Evolutionary conservation across 2,797 vertebrate species (phyloP).

Genomic region (Dryobates pubescens): DNA sequence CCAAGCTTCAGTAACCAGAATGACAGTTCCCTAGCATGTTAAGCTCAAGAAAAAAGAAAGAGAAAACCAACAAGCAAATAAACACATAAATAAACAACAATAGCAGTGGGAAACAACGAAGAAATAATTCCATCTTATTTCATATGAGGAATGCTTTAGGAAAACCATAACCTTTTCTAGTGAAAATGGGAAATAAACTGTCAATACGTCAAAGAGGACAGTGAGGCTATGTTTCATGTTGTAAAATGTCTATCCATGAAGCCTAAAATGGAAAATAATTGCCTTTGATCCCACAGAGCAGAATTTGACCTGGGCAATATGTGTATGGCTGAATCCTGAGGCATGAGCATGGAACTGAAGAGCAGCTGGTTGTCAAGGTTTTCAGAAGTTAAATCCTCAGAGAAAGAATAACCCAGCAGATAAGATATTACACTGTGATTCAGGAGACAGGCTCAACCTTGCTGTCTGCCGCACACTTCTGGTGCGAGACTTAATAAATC

Average conservation of each 20-base stretch:
- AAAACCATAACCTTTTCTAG: neutral
- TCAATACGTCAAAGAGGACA: neutral
- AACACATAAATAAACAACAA: neutral
- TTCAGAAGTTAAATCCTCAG: neutral
- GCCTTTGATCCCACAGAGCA: neutral
- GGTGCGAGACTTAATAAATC: neutral
- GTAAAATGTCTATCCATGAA: neutral
- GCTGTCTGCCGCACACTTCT: fast-evolving
- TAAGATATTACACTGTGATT: neutral
- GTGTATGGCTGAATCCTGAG: neutral
- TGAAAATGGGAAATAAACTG: neutral
- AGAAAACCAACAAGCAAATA: fast-evolving
- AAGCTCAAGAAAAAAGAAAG: neutral
- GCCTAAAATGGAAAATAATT: neutral
- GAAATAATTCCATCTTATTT: neutral
- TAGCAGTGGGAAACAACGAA: fast-evolving
- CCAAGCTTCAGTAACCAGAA: neutral
- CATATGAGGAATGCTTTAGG: neutral
- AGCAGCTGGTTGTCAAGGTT: neutral
- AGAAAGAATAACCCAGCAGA: neutral
- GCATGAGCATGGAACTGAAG: neutral
- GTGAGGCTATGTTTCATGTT: neutral
- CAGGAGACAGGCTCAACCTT: neutral
- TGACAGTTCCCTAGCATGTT: neutral
- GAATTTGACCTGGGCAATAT: neutral